Percentiles rank a stretch among this genome's conserved stretches.
Conservation (phyloP, 2,888 invertebrate genomes). For the Amiota minor region DNA sequence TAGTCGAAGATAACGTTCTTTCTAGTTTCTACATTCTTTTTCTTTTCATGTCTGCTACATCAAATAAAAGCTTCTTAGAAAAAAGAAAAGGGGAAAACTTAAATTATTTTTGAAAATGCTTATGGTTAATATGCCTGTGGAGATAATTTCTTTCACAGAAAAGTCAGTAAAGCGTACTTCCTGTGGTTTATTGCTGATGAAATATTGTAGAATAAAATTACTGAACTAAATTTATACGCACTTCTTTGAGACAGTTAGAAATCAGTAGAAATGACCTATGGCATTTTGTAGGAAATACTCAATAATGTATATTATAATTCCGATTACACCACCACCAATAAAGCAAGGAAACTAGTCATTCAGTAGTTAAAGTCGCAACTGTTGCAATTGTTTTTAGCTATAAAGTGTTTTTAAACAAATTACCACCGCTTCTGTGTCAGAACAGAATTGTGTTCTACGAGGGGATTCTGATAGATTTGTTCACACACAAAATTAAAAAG, state of each 20-base stretch:
- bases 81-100: conserved; percentile 35
- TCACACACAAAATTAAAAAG: too few relatives aligned
- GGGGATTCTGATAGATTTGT: too few relatives aligned
- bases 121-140: not conserved
- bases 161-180: conserved; percentile 62
- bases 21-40: conserved; percentile 27
- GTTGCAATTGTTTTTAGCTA: not conserved
- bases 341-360: conserved; percentile 28
- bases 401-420: not conserved
- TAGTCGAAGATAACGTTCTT: too few relatives aligned
- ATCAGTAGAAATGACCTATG: conserved; percentile 4
- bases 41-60: conserved; percentile 9
- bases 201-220: not conserved
- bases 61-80: not conserved
- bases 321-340: conserved; percentile 34
- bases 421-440: not conserved
- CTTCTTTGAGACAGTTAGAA: conserved; percentile 41
- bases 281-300: too few relatives aligned
- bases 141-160: conserved; percentile 37
- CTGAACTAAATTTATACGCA: conserved; percentile 42
- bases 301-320: conserved; percentile 37
- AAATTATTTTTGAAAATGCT: conserved; percentile 31
- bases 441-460: too few relatives aligned
- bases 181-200: conserved; percentile 43
- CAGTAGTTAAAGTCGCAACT: conserved; percentile 16